phyloP scores from a whole-genome alignment of 2,888 invertebrate species.

The Idaea biselata region DNA sequence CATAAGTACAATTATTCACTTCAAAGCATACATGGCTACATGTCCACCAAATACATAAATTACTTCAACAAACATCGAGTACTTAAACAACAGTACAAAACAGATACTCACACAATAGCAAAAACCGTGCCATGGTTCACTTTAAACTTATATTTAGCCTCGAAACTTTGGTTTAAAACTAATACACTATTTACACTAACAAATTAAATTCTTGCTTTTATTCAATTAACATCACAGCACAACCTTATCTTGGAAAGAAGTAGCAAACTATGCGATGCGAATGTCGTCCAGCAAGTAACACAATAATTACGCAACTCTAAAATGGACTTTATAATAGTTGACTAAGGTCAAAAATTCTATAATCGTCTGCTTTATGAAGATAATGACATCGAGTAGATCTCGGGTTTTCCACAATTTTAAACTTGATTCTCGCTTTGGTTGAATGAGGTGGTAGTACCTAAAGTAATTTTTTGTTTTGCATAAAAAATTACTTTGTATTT shows the following conservation, averaged over 20 bases:
- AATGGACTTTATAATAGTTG: neutral
- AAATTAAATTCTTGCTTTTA: neutral
- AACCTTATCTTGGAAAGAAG: neutral
- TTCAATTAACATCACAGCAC: slow-evolving; percentile 3
- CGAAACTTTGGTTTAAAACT: neutral
- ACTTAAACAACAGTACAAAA: neutral
- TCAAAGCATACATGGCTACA: neutral
- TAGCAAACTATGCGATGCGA: neutral
- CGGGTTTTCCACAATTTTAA: slow-evolving; percentile 8
- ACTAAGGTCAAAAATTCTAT: neutral
- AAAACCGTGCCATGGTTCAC: slow-evolving; percentile 9
- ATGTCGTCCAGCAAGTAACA: neutral
- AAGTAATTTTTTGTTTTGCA: neutral
- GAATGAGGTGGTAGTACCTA: neutral
- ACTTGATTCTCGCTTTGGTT: neutral
- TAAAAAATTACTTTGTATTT: neutral
- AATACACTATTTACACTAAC: neutral
- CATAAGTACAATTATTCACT: neutral
- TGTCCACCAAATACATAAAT: neutral
- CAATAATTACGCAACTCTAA: neutral
- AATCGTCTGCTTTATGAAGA: neutral
- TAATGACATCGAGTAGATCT: slow-evolving; percentile 3
- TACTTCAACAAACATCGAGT: neutral
- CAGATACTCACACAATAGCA: slow-evolving; percentile 16
- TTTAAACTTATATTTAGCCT: neutral